A percentile compares a stretch with the other conserved stretches of the same genome.
Evolutionary conservation across 2,113 vertebrate species (phyloP).

Genomic region (Eclectus roratus): DNA sequence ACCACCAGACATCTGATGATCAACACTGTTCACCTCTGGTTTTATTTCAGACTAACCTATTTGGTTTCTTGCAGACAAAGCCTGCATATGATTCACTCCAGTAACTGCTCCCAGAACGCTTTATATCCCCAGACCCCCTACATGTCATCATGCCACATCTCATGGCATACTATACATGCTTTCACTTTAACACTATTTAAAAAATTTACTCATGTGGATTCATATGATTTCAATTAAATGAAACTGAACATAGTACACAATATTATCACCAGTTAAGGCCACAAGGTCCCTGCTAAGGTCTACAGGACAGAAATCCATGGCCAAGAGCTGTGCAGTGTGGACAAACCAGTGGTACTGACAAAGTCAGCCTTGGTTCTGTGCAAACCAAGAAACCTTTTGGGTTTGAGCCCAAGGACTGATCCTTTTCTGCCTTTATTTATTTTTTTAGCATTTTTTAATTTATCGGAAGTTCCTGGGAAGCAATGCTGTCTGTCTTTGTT

Average conservation of each 20-base stretch:
- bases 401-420: neutral
- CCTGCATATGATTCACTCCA: neutral
- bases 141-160: neutral
- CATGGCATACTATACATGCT: neutral
- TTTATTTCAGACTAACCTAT: neutral
- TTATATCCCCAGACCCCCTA: neutral
- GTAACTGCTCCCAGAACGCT: neutral
- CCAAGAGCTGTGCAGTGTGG: neutral
- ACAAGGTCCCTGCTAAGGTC: neutral
- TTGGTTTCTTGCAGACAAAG: neutral
- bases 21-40: neutral
- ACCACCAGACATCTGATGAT: neutral
- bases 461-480: neutral
- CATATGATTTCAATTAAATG: neutral
- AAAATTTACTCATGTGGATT: neutral
- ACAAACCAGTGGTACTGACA: neutral
- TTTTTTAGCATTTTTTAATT: neutral
- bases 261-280: neutral
- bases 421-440: neutral
- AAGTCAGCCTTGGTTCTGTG: neutral
- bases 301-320: neutral
- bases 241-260: neutral
- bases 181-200: neutral
- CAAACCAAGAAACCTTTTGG: neutral
- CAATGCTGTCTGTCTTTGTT: neutral